phyloP scores from a whole-genome alignment of 2,888 invertebrate species.

The Orchesellides sinensis region DNA sequence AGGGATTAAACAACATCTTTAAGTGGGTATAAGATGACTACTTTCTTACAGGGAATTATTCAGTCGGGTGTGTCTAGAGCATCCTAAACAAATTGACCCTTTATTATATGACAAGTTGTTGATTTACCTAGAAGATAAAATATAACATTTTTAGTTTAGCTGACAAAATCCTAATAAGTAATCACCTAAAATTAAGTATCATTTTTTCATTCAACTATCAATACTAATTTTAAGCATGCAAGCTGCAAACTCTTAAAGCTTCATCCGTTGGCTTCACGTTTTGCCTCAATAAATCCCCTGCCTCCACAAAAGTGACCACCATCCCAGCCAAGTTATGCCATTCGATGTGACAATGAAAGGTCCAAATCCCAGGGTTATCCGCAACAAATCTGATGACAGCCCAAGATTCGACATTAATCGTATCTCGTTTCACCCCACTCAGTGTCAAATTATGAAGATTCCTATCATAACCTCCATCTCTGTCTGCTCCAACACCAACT shows the following conservation, averaged over 20 bases:
- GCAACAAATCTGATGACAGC: slow-evolving; percentile 62
- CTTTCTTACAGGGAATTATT: too few relatives aligned
- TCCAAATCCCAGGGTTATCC: slow-evolving; percentile 67
- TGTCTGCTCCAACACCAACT: slow-evolving; percentile 53
- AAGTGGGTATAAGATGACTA: too few relatives aligned
- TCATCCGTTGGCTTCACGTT: slow-evolving; percentile 33
- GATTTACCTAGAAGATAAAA: too few relatives aligned
- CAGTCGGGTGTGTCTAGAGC: too few relatives aligned
- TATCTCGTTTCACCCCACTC: slow-evolving; percentile 62
- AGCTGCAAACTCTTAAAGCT: slow-evolving; percentile 36
- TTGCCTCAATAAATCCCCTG: slow-evolving; percentile 11
- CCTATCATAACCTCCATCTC: slow-evolving; percentile 52
- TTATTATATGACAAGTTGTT: too few relatives aligned
- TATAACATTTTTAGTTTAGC: too few relatives aligned
- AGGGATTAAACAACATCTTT: too few relatives aligned
- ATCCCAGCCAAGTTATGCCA: slow-evolving; percentile 68
- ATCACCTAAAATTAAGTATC: too few relatives aligned
- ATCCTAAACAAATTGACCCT: too few relatives aligned
- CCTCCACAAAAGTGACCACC: slow-evolving; percentile 63
- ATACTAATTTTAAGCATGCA: too few relatives aligned
- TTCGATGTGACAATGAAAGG: slow-evolving; percentile 68
- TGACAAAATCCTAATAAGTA: too few relatives aligned
- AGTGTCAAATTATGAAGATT: slow-evolving; percentile 21
- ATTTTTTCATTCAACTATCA: too few relatives aligned
- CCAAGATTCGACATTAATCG: slow-evolving; percentile 55